These are phyloP conservation scores for Tor tambroides DNA, from an alignment of 2,113 vertebrate genomes.

Conservation along the genomic window DNA sequence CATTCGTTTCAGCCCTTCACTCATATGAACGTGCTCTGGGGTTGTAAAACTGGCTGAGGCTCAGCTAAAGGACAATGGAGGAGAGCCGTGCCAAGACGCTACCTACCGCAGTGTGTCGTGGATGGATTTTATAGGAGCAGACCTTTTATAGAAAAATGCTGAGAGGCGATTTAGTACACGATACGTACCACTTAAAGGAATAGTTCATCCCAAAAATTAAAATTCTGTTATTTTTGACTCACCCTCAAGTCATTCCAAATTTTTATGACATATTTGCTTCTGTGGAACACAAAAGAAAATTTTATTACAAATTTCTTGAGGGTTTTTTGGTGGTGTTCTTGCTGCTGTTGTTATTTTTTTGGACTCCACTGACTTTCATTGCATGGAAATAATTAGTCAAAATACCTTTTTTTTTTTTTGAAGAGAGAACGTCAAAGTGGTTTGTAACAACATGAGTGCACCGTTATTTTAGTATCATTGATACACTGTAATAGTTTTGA, in stretches of 20 bases:
- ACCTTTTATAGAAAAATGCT: not conserved
- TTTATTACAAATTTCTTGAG: not conserved
- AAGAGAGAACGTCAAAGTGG: not conserved
- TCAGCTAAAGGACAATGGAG: conserved; percentile 23
- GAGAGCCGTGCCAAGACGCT: conserved; percentile 2
- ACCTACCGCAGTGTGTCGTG: not conserved
- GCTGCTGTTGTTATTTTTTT: not conserved
- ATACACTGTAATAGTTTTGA: too few species aligned
- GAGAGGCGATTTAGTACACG: not conserved
- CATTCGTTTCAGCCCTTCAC: conserved; percentile 39
- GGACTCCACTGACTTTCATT: not conserved
- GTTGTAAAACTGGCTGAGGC: conserved; percentile 19
- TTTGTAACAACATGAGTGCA: not conserved
- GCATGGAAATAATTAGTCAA: not conserved
- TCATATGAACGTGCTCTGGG: not conserved
- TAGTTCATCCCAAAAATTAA: not conserved
- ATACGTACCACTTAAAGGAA: not conserved
- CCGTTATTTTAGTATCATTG: too few species aligned
- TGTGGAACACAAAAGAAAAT: not conserved
- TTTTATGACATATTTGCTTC: not conserved
- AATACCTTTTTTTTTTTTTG: not conserved
- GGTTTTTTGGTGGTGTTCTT: not conserved
- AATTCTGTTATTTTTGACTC: not conserved
- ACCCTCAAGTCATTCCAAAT: not conserved
- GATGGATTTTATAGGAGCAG: not conserved